Conservation (phyloP, 2,113 vertebrate species). For the Bufo bufo region DNA sequence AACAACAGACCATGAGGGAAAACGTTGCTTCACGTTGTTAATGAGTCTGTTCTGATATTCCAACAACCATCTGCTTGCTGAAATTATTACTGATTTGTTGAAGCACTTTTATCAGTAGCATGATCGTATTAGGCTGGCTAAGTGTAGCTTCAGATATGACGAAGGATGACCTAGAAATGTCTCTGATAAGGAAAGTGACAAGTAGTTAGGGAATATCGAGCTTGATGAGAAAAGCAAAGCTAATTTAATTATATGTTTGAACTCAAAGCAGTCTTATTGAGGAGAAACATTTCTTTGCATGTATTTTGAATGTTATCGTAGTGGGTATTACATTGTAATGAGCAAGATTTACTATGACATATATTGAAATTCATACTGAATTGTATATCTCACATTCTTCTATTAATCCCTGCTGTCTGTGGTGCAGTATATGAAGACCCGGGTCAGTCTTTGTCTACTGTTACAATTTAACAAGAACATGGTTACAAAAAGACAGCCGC, state of each 20-base stretch:
- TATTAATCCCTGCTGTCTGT: background rate
- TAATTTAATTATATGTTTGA: slow-evolving; percentile 21
- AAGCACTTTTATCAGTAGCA: slow-evolving; percentile 9
- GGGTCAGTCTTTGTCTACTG: background rate
- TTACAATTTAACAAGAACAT: background rate
- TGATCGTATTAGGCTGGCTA: slow-evolving; percentile 16
- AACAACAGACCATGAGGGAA: background rate
- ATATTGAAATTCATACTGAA: background rate
- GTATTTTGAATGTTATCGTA: background rate
- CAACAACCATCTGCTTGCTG: slow-evolving; percentile 27
- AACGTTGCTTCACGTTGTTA: background rate
- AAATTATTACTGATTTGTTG: slow-evolving; percentile 28
- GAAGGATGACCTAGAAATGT: slow-evolving; percentile 13
- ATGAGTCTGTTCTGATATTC: slow-evolving; percentile 18
- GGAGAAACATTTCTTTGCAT: background rate
- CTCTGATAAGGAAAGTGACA: slow-evolving; percentile 14
- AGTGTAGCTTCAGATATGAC: slow-evolving; percentile 8
- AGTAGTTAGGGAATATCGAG: background rate
- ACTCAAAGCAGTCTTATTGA: background rate
- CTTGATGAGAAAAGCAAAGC: background rate
- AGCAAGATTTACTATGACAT: background rate
- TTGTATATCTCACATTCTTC: background rate
- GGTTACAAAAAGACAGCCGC: background rate
- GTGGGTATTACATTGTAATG: background rate
- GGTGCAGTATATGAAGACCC: background rate